A percentile compares a stretch with the other conserved stretches of the same genome.
Evolutionary conservation across 2,113 vertebrate species (phyloP).

Genomic region (Cromileptes altivelis): DNA sequence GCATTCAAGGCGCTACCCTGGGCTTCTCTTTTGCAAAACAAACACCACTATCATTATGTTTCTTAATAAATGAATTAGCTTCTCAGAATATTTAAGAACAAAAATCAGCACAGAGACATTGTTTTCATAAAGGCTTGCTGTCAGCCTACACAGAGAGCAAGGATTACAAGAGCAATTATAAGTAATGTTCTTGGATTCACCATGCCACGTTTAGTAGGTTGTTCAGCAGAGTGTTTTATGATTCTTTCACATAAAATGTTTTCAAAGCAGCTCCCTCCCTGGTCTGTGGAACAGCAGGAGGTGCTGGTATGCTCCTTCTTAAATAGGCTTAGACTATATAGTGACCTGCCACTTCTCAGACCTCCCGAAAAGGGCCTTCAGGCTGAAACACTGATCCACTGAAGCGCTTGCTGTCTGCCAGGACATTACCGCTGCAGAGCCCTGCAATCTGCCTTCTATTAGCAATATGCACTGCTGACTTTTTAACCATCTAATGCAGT

Average conservation of each 20-base stretch:
- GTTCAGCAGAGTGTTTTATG: conserved; percentile 57
- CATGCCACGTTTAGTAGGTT: conserved; percentile 51
- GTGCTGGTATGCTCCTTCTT: conserved; percentile 73
- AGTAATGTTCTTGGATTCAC: conserved; percentile 56
- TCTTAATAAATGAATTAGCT: conserved; percentile 49
- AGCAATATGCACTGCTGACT: conserved; percentile 56
- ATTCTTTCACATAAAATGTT: conserved; percentile 49
- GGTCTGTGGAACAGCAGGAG: conserved; percentile 64
- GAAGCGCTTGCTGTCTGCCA: conserved; percentile 72
- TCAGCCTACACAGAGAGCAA: conserved; percentile 4
- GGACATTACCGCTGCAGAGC: conserved; percentile 69
- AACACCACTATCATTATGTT: conserved; percentile 37
- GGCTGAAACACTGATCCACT: conserved; percentile 68
- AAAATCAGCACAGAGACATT: conserved; percentile 7
- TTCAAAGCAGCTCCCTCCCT: conserved; percentile 67
- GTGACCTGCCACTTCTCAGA: conserved; percentile 78
- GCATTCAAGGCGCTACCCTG: conserved; percentile 63
- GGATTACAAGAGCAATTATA: conserved; percentile 47
- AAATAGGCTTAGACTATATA: conserved; percentile 72
- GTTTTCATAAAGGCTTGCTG: conserved; percentile 24
- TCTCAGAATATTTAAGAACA: conserved; percentile 30
- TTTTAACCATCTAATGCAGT: conserved; percentile 62
- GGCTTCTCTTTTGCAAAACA: conserved; percentile 58
- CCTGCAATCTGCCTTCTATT: conserved; percentile 78
- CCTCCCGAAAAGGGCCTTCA: conserved; percentile 73